phyloP scores from a whole-genome alignment of 2,888 invertebrate species.

The Cephus spinipes region DNA sequence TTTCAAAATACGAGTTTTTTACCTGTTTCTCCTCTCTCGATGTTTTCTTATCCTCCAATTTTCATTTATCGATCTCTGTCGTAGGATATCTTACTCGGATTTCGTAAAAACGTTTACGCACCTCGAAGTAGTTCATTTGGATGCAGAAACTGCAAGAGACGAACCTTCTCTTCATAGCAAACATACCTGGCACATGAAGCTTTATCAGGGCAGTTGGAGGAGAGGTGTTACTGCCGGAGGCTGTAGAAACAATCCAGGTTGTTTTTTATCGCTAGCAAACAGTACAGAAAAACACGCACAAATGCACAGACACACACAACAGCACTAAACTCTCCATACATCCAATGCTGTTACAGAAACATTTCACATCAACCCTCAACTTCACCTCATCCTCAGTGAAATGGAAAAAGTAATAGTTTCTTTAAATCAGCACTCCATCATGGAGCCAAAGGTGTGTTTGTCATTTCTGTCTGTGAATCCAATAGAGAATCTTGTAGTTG shows the following conservation, averaged over 20 bases:
- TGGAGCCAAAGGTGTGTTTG: conserved; percentile 84
- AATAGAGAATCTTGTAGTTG: neutral
- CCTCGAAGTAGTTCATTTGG: conserved; percentile 87
- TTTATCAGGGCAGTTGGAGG: conserved; percentile 89
- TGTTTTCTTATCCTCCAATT: neutral
- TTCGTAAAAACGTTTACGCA: conserved; percentile 86
- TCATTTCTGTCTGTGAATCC: neutral
- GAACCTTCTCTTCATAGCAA: conserved; percentile 84
- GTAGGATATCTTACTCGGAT: conserved; percentile 84
- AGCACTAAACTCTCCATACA: neutral
- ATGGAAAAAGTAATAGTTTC: conserved; percentile 87
- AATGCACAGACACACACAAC: too few species aligned
- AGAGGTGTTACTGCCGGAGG: conserved; percentile 91
- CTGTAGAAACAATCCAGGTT: conserved; percentile 86
- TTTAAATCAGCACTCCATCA: conserved; percentile 88
- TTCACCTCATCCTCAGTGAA: conserved; percentile 83
- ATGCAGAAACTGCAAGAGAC: conserved; percentile 86
- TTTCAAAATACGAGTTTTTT: neutral
- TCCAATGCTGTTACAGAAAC: conserved; percentile 72
- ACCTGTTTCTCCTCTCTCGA: neutral
- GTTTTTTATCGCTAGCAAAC: neutral
- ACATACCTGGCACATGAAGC: conserved; percentile 88
- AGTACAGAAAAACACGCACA: neutral
- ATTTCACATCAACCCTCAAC: conserved; percentile 93
- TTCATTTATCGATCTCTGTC: neutral